Evolutionary conservation across 1,140 invertebrate genomes (phyloP).

Genomic region (Trichomalopsis sarcophagae): DNA sequence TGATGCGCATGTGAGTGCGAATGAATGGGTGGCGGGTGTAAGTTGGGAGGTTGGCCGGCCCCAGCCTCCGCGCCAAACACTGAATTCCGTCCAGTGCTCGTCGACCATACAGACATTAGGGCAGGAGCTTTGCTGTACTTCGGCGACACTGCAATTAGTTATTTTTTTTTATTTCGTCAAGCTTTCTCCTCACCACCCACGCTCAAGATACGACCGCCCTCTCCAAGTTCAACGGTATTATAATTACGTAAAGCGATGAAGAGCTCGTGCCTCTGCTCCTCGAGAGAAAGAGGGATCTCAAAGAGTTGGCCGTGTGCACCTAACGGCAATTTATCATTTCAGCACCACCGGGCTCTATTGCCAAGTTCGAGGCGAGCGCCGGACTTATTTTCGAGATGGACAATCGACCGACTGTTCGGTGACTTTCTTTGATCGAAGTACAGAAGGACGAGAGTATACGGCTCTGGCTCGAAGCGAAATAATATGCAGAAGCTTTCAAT

Average conservation of each 20-base stretch:
- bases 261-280: too few species aligned
- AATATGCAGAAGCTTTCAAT: too few species aligned
- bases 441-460: too few species aligned
- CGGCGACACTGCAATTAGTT: neutral
- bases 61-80: conserved; percentile 60
- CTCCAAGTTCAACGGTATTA: too few species aligned
- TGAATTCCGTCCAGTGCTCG: conserved; percentile 73
- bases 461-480: too few species aligned
- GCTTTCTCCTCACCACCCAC: too few species aligned
- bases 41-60: conserved; percentile 60
- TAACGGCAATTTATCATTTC: neutral
- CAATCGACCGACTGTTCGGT: neutral
- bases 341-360: neutral
- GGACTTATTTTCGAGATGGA: neutral
- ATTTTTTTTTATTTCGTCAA: too few species aligned
- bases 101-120: conserved; percentile 75
- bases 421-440: too few species aligned
- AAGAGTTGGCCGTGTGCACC: neutral
- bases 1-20: conserved; percentile 64
- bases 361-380: neutral
- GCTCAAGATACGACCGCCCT: too few species aligned
- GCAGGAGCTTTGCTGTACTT: conserved; percentile 50
- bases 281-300: neutral
- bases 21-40: conserved; percentile 64
- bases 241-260: too few species aligned